Conservation (phyloP, 1,140 invertebrate genomes). For the Drosophila persimilis region DNA sequence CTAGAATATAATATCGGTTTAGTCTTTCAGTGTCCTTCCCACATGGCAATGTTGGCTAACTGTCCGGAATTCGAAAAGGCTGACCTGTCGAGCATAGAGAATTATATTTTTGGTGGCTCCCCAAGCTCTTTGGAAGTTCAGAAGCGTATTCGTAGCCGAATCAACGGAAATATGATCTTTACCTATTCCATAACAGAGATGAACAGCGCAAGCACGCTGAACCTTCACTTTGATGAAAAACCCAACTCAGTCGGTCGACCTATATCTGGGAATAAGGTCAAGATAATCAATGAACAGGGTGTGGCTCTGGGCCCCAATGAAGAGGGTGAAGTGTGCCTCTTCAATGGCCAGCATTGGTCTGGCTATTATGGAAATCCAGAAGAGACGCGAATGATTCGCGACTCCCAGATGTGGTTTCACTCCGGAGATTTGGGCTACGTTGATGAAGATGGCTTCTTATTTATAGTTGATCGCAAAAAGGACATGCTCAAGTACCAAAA, state of each 20-base stretch:
- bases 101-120: conserved; percentile 53
- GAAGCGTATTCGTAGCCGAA: conserved; percentile 32
- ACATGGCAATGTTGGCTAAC: conserved; percentile 55
- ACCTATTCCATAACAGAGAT: conserved; percentile 57
- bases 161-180: conserved; percentile 42
- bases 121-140: conserved; percentile 46
- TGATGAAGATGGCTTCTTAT: conserved; percentile 84
- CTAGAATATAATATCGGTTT: conserved; percentile 49
- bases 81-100: conserved; percentile 39
- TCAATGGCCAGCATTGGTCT: conserved; percentile 49
- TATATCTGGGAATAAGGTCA: conserved; percentile 42
- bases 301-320: conserved; percentile 44
- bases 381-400: conserved; percentile 44
- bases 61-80: conserved; percentile 35
- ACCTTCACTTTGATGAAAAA: conserved; percentile 51
- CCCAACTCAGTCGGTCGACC: conserved; percentile 60
- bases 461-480: conserved; percentile 86
- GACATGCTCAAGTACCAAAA: conserved; percentile 84
- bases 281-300: conserved; percentile 73
- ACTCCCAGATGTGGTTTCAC: conserved; percentile 85
- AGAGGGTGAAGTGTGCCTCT: conserved; percentile 64
- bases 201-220: conserved; percentile 36
- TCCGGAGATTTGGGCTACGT: conserved; percentile 87
- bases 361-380: conserved; percentile 66
- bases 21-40: conserved; percentile 53